Base-by-base conservation (phyloP, 2,113 vertebrate species). In the Onychorhynchus coronatus region DNA sequence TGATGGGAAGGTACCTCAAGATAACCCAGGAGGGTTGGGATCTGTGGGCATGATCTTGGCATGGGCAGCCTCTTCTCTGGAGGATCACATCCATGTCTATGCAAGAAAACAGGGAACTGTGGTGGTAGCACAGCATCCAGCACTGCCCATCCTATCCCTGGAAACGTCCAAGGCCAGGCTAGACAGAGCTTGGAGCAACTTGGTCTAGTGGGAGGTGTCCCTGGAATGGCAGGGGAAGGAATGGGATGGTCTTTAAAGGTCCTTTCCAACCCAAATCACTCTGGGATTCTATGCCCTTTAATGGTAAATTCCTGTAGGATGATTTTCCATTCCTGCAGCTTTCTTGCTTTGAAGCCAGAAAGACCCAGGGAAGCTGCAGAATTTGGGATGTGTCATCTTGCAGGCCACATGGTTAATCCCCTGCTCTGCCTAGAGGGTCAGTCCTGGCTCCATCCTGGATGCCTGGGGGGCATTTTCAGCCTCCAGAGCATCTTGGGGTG, bases 31-130 rank as follows among this genome's bases (percentile, higher is more conserved):
- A 61, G 59, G 55, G 50, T 31, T 65, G 68, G 76, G n/a, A 17
- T 5, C 2, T 0, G 20, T 49, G 86, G n/a, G 47, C 1, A 1
- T 8, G 41, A 20, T 15, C 52, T 50, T 8, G 3, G 50, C 16
- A 1, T 0, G 23, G 59, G 39, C 49, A 62, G 19, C 27, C 5
- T 41, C 65, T 93, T n/a, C 41, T 37, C 46, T 53, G 70, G 46
- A 19, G 31, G 61, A 28, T 35, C 23, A 17, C 22, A 4, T 6
- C 13, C 2, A 11, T 15, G 11, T 27, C 31, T 20, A 5, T 16
- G 1, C 44, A 37, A 52, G 49, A 28, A 33, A 52, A 25, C 0
- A 18, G 33, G n/a, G 75, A 12, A 9, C 25, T 7, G 1, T 0
- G n/a, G 25, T 14, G 66, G 15, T 16, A 25, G 20, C 7, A 14